Evolutionary conservation across 2,888 invertebrate species (phyloP).

Genomic region (Hyposoter didymator): DNA sequence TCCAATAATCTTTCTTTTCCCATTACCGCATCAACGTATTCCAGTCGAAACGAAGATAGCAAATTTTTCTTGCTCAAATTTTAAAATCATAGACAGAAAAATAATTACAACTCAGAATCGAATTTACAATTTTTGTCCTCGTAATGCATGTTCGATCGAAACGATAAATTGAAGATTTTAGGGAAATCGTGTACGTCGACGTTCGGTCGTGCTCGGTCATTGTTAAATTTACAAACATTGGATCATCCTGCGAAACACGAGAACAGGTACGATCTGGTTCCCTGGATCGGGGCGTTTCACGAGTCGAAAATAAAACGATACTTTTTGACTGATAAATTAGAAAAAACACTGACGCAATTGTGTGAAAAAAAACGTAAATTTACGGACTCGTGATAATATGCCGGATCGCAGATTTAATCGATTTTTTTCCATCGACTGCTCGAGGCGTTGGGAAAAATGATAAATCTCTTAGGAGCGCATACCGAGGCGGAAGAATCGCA

Average conservation of each 20-base stretch:
- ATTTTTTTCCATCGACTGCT: slow-evolving; percentile 29
- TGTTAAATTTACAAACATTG: neutral
- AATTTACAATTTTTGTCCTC: slow-evolving; percentile 25
- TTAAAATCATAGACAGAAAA: neutral
- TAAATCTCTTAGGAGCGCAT: slow-evolving; percentile 5
- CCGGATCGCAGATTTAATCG: slow-evolving; percentile 12
- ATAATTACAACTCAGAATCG: slow-evolving; percentile 34
- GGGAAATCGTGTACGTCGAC: neutral
- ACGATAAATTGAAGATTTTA: neutral
- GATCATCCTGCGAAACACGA: neutral
- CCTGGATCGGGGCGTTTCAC: slow-evolving; percentile 57
- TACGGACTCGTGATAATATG: slow-evolving; percentile 37
- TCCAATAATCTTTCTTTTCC: slow-evolving; percentile 16
- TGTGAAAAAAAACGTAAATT: slow-evolving; percentile 11
- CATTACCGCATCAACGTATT: neutral
- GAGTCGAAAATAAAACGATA: slow-evolving; percentile 66
- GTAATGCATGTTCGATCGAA: slow-evolving; percentile 35
- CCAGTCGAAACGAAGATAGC: neutral
- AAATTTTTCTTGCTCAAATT: slow-evolving; percentile 18
- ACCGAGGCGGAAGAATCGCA: neutral
- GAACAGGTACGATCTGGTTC: slow-evolving; percentile 30
- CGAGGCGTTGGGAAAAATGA: neutral
- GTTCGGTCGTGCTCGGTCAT: neutral
- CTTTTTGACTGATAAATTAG: slow-evolving; percentile 47
- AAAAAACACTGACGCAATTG: slow-evolving; percentile 21